Percentiles rank a stretch among this genome's conserved stretches.
phyloP scores from a whole-genome alignment of 2,888 invertebrate species.

The Campoplex nolae region DNA sequence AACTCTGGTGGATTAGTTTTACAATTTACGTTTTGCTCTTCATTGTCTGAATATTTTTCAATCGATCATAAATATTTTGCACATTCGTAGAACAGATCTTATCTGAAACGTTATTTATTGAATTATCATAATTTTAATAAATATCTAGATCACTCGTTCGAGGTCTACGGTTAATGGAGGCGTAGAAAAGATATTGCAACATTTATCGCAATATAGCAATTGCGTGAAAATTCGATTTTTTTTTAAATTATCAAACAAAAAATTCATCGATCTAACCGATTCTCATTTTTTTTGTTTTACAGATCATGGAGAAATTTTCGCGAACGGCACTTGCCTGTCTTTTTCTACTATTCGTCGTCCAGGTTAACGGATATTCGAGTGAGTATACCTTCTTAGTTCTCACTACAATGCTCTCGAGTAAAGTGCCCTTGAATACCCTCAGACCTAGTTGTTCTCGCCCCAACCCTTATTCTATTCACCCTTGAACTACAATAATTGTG shows the following conservation, averaged over 20 bases:
- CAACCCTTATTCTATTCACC: background rate
- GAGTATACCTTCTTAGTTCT: conserved; percentile 62
- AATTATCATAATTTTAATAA: background rate
- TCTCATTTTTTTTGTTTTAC: conserved; percentile 44
- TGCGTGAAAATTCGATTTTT: too few species aligned
- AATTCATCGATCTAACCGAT: background rate
- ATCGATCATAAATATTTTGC: background rate
- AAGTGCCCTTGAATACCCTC: conserved; percentile 23
- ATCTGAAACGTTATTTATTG: background rate
- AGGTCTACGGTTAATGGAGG: background rate
- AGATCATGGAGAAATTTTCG: conserved; percentile 68
- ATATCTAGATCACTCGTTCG: background rate
- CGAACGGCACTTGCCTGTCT: conserved; percentile 54
- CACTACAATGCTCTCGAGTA: conserved; percentile 56
- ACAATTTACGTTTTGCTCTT: background rate
- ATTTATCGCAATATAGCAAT: background rate
- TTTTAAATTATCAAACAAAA: background rate
- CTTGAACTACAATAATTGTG: conserved; percentile 30
- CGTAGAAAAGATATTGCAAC: background rate
- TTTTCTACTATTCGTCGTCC: conserved; percentile 60
- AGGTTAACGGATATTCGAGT: conserved; percentile 68
- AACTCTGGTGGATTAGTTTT: background rate
- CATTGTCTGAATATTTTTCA: background rate
- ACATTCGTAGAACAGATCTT: background rate
- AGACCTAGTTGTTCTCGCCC: background rate